Conservation (phyloP, 1,140 invertebrate species). For the Ostrea denselamellosa region DNA sequence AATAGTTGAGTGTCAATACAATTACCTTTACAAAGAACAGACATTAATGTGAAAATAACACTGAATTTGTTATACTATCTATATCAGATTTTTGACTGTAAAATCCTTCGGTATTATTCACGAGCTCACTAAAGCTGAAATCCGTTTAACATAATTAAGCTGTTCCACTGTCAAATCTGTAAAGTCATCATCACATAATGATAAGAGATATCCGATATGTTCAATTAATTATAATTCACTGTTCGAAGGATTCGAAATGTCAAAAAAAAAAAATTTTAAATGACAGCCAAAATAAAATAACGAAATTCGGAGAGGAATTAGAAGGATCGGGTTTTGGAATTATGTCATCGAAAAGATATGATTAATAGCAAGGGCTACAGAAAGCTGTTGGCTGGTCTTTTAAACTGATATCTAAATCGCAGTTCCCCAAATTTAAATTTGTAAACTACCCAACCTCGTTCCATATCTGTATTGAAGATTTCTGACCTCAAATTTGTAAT, state of each 20-base stretch:
- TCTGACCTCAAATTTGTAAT: constrained; percentile 33
- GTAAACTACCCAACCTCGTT: constrained; percentile 32
- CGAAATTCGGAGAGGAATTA: background rate
- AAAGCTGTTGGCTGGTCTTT: background rate
- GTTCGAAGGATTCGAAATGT: constrained; percentile 17
- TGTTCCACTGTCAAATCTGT: constrained; percentile 15
- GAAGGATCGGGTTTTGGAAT: constrained; percentile 10
- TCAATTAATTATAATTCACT: constrained; percentile 31
- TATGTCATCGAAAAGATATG: constrained; percentile 34
- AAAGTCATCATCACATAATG: constrained; percentile 30
- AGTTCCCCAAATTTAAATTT: constrained; percentile 27
- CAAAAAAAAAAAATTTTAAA: constrained; percentile 5
- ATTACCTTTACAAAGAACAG: background rate
- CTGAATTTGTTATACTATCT: background rate
- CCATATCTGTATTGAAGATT: constrained; percentile 12
- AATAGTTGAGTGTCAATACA: constrained; percentile 1
- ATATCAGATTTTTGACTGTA: background rate
- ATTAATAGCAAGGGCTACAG: constrained; percentile 7
- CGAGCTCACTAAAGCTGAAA: constrained; percentile 3
- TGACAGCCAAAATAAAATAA: constrained; percentile 30
- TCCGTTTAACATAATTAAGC: constrained; percentile 24
- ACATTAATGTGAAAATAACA: constrained; percentile 12
- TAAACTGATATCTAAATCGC: constrained; percentile 29
- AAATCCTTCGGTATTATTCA: background rate
- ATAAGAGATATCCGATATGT: constrained; percentile 11